Base-by-base conservation (phyloP, 2,113 vertebrate species). In the Vidua chalybeata region DNA sequence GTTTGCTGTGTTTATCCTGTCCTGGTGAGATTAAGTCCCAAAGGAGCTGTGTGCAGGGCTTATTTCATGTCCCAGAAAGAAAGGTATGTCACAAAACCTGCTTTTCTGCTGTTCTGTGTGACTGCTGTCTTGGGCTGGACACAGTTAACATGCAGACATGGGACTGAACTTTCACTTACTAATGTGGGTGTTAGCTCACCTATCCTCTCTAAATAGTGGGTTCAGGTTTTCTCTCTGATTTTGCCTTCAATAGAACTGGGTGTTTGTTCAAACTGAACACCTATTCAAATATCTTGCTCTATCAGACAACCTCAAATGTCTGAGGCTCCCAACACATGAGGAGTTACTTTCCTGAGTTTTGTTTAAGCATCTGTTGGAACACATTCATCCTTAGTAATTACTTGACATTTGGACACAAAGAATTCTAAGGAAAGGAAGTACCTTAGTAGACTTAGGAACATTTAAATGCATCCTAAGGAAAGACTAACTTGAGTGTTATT, bases 361-460 rank as follows among this genome's bases (percentile, higher is more conserved):
- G 35, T 71, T 80, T 52, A 86, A 72, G 41, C 41, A 46, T 90
- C 61, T 69, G 16, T 81, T 96, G 69, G 54, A 94, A 89, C 49
- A 69, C 0, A 1, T 82, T 95, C 26, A 61, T 68, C 54, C 49
- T 78, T 73, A 54, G 28, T 89, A 86, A 75, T 77, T 81, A 48
- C 49, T 72, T 94, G 73, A 93, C 86, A 92, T 93, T 93, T 89
- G 37, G 23, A 93, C 76, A 86, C 64, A 90, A 95, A 95, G 72
- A 90, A 87, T 89, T 95, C 81, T 88, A 93, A 95, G 84, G 88
- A 92, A 93, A 94, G 85, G 92, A 96, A 92, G 87, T 83, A 87
- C 61, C 91, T 75, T 90, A 64, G 69, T 49, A 62, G 59, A 81
- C 21, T 78, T 88, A 82, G 73, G 87, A 94, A 78, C 83, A 79